phyloP scores from a whole-genome alignment of 2,888 invertebrate species.

The Dasysyrphus albostriatus region DNA sequence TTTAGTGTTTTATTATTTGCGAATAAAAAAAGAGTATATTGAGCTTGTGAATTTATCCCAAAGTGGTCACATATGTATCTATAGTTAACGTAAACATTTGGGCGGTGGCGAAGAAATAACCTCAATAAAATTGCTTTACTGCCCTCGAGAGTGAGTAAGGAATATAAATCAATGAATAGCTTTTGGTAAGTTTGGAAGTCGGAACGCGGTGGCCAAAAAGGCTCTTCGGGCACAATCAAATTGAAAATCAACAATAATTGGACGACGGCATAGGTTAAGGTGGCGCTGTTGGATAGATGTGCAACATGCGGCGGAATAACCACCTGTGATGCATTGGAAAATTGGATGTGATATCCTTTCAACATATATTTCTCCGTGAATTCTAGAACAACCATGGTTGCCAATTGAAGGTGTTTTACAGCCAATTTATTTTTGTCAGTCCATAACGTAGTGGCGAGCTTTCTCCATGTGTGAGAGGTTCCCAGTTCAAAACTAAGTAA shows the following conservation, averaged over 20 bases:
- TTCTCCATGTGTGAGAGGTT: too few species aligned
- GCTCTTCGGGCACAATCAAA: conserved; percentile 64
- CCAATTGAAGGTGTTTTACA: neutral
- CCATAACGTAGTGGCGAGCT: too few species aligned
- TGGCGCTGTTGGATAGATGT: conserved; percentile 9
- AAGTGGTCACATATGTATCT: conserved; percentile 66
- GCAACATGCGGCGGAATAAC: conserved; percentile 58
- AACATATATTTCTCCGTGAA: conserved; percentile 56
- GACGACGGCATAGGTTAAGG: neutral
- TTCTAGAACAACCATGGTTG: conserved; percentile 7
- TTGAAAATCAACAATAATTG: conserved; percentile 73
- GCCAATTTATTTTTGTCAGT: too few species aligned
- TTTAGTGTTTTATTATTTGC: conserved; percentile 73
- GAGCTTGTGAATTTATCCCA: conserved; percentile 64
- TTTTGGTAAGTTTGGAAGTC: conserved; percentile 6
- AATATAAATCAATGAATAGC: conserved; percentile 66
- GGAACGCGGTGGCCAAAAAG: conserved; percentile 25
- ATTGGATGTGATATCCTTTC: conserved; percentile 69
- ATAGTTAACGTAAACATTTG: conserved; percentile 42
- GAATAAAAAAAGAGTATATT: conserved; percentile 39
- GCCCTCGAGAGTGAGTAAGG: conserved; percentile 23
- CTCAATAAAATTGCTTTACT: conserved; percentile 70
- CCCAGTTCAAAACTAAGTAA: too few species aligned
- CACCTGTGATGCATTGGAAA: conserved; percentile 71
- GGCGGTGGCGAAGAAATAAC: conserved; percentile 51